Base-by-base conservation (phyloP, 2,888 invertebrate genomes). In the Orchesellides sinensis region DNA sequence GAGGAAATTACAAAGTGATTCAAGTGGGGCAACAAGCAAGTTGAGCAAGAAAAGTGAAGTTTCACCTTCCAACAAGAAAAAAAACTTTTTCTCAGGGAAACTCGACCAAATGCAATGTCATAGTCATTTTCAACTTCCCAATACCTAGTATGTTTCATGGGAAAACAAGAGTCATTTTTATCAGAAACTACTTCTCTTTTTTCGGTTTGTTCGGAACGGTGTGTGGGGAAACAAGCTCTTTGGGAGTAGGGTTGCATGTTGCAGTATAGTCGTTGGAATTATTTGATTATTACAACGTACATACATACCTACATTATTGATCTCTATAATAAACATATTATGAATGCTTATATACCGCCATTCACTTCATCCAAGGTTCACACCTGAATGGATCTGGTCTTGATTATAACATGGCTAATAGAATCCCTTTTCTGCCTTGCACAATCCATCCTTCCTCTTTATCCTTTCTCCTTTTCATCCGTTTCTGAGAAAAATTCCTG, bases 161-260 rank as follows among this genome's bases (percentile, higher is more conserved):
- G 66, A 70, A 52, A 79, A 69, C 49, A 32, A 59, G 70, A 70
- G 72, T 72, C 72, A 79, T 79, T 79, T 63, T 65, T 32, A 79
- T 79, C 65, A 72, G 65, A 70, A 72, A 72, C 65, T 14, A 5
- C 45, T 61, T 72, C 52, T 79, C 45, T 14, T 65, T 23, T 45
- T 61, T 75, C 29, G 23, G 12, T 17, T 68, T 61, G 0, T 61
- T 59, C 49, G 49, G 45, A 40, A 52, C 23, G 29, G 45, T 32
- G 49, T 47, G 14, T 61, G 29, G 59, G 40, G 25, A 19, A 74
- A 78, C 35, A 70, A 70, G 68, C 27, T 59, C 25, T 32, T 45
- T 56, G 75, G 66, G 75, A 75, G 56, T 77, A 69, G 27, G n/a
- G n/a, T n/a, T n/a, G n/a, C n/a, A n/a, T n/a, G n/a, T n/a, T n/a